phyloP scores from a whole-genome alignment of 2,113 vertebrate species.

The Antigone vipio region DNA sequence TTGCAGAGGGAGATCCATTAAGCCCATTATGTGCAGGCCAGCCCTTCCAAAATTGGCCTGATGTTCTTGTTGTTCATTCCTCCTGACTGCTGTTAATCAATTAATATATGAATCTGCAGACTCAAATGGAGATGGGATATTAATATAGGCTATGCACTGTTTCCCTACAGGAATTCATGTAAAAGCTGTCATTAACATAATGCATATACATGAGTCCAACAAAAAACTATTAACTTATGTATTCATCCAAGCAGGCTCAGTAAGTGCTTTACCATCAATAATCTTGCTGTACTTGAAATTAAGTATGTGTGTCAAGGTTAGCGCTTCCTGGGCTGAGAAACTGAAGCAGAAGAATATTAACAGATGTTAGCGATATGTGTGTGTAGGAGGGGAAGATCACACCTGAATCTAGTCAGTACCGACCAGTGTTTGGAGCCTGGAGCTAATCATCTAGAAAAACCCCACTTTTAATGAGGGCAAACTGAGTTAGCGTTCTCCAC shows the following conservation, averaged over 20 bases:
- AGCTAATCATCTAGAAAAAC: neutral
- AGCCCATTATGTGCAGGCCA: neutral
- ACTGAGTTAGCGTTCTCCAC: neutral
- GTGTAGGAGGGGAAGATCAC: constrained; percentile 49
- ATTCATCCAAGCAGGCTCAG: constrained; percentile 10
- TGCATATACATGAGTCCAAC: constrained; percentile 49
- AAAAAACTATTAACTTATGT: constrained; percentile 29
- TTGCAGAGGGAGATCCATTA: neutral
- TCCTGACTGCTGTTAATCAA: constrained; percentile 42
- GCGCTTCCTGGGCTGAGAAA: neutral
- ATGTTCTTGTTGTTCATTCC: neutral
- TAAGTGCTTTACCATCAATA: constrained; percentile 50
- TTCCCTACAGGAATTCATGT: constrained; percentile 28
- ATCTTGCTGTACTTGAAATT: constrained; percentile 8
- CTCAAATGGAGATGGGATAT: neutral
- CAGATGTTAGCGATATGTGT: constrained; percentile 15
- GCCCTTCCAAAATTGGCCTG: neutral
- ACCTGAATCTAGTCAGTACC: constrained; percentile 2
- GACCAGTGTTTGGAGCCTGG: neutral
- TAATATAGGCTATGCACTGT: neutral
- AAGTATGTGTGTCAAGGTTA: constrained; percentile 41
- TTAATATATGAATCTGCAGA: constrained; percentile 26
- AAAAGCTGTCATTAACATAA: constrained; percentile 57
- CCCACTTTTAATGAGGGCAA: neutral
- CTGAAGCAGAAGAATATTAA: constrained; percentile 18